A percentile compares a stretch with the other conserved stretches of the same genome.
Evolutionary conservation across 37 sponge, comb jelly and placozoan genomes (phyloP).

Genomic region (Beroe forskalii): DNA sequence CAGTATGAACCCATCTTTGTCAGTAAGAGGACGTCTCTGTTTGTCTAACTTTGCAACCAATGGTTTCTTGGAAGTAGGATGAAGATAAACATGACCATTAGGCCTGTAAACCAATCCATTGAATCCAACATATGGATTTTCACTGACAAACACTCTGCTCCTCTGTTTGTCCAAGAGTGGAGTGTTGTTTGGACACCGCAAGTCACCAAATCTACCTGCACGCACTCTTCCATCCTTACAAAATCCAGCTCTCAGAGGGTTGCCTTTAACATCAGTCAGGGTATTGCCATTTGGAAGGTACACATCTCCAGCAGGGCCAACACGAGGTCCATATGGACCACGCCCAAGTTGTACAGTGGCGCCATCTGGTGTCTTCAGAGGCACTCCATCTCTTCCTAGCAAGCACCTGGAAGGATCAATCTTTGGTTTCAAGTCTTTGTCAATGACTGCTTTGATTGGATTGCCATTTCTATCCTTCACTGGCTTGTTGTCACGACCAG

Average conservation of each 20-base stretch:
- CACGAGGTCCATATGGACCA: slow-evolving; percentile 35
- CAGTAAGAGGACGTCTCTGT: background rate
- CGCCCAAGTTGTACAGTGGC: background rate
- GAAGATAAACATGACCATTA: background rate
- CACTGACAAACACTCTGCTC: slow-evolving; percentile 5
- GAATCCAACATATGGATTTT: slow-evolving; percentile 14
- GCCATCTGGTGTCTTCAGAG: slow-evolving; percentile 23
- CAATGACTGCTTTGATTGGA: background rate
- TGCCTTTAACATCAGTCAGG: background rate
- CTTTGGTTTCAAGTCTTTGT: background rate
- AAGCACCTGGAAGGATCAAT: background rate
- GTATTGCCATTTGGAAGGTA: background rate
- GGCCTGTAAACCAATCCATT: slow-evolving; percentile 22
- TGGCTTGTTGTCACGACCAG: slow-evolving; percentile 12
- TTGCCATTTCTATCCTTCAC: background rate
- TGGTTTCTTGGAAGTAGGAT: slow-evolving; percentile 20
- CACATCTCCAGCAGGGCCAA: background rate
- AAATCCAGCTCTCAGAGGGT: background rate
- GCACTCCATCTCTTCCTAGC: background rate
- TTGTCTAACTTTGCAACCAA: background rate
- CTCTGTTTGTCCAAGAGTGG: background rate
- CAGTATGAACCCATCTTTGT: background rate
- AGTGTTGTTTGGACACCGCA: background rate
- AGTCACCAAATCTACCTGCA: background rate
- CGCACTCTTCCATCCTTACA: background rate